phyloP scores from a whole-genome alignment of 2,888 invertebrate genomes.

The Diplazon laetatorius region DNA sequence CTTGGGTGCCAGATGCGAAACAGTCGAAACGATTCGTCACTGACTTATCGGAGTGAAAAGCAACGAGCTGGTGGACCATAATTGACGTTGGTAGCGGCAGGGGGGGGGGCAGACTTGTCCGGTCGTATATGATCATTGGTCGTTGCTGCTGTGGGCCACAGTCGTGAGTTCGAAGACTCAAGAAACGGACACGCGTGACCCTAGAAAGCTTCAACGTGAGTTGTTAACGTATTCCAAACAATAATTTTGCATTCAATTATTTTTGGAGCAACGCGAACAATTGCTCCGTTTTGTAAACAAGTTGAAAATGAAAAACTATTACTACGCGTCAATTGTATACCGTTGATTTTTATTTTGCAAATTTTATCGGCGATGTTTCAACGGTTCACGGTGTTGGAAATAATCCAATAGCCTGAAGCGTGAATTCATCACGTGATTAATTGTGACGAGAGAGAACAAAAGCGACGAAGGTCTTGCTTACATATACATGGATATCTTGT shows the following conservation, averaged over 20 bases:
- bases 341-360: too few relatives aligned
- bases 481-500: background rate
- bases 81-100: too few relatives aligned
- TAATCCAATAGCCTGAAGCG: background rate
- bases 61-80: constrained; percentile 35
- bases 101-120: constrained; percentile 16
- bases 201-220: constrained; percentile 45
- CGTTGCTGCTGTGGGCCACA: constrained; percentile 43
- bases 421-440: constrained; percentile 3
- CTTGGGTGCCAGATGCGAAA: constrained; percentile 33
- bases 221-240: constrained; percentile 3
- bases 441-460: background rate
- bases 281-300: too few relatives aligned
- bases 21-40: constrained; percentile 35
- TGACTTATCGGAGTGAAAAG: background rate
- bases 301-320: too few relatives aligned
- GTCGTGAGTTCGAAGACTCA: constrained; percentile 42
- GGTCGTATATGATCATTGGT: constrained; percentile 44
- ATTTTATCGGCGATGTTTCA: too few relatives aligned
- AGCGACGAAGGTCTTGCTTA: constrained; percentile 18
- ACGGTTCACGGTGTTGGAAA: too few relatives aligned
- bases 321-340: too few relatives aligned
- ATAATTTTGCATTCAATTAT: too few relatives aligned
- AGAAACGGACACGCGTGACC: constrained; percentile 29
- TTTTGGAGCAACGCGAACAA: too few relatives aligned